A percentile compares a stretch with the other conserved stretches of the same genome.
Evolutionary conservation across 2,888 invertebrate genomes (phyloP).

Genomic region (Noctua pronuba): DNA sequence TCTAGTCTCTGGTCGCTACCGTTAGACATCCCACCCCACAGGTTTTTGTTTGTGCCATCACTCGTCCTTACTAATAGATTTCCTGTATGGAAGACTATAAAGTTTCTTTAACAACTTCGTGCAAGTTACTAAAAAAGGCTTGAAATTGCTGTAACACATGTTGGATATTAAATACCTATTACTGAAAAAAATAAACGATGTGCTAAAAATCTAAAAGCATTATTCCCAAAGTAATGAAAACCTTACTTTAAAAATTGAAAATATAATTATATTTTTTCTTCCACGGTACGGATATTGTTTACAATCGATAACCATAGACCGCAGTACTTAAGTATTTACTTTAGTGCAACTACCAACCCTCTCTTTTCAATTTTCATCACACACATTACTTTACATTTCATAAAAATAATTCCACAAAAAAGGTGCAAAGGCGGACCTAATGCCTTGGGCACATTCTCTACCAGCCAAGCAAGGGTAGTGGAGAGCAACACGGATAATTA

Average conservation of each 20-base stretch:
- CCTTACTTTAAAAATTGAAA: neutral
- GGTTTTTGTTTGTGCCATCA: slow-evolving; percentile 53
- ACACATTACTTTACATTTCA: neutral
- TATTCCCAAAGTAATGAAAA: neutral
- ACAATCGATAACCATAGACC: neutral
- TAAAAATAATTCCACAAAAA: neutral
- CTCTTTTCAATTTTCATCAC: neutral
- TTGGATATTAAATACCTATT: neutral
- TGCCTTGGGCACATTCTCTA: neutral
- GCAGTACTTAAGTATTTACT: neutral
- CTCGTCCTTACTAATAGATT: slow-evolving; percentile 57
- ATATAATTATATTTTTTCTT: neutral
- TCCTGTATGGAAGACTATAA: slow-evolving; percentile 1
- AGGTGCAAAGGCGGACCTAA: slow-evolving; percentile 1
- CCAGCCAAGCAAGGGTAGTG: neutral
- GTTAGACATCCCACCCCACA: slow-evolving; percentile 67
- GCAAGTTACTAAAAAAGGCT: neutral
- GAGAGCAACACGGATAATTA: neutral
- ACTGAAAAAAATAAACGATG: neutral
- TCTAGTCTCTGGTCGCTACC: slow-evolving; percentile 57
- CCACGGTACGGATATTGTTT: neutral
- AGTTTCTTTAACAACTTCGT: neutral
- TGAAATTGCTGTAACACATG: neutral
- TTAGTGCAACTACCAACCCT: neutral
- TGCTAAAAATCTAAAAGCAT: neutral